Evolutionary conservation across 2,888 invertebrate genomes (phyloP).

Genomic region (Tipula confusa): DNA sequence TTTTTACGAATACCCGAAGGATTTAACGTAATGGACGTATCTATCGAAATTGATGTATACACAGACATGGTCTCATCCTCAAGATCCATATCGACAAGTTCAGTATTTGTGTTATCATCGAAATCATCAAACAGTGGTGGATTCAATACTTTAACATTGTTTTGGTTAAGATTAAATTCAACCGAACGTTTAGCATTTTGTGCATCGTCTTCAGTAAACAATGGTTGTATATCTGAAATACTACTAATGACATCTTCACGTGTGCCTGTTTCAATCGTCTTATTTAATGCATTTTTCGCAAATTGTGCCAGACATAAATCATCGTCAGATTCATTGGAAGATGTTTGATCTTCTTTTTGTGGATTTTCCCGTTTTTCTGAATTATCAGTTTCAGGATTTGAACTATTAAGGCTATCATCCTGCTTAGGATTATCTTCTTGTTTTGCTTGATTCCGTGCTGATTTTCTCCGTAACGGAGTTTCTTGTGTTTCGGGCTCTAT

Average conservation of each 20-base stretch:
- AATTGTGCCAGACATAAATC: slow-evolving; percentile 49
- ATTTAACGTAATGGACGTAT: not conserved
- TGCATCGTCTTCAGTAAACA: not conserved
- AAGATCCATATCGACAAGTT: slow-evolving; percentile 49
- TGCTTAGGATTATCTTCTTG: not conserved
- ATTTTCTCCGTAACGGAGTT: not conserved
- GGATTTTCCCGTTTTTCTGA: not conserved
- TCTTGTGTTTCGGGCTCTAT: not conserved
- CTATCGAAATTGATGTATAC: not conserved
- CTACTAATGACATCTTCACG: not conserved
- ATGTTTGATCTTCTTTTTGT: slow-evolving; percentile 26
- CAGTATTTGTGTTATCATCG: slow-evolving; percentile 48
- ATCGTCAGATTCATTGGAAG: slow-evolving; percentile 36
- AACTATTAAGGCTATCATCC: not conserved
- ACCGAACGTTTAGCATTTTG: not conserved
- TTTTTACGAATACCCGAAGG: slow-evolving; percentile 34
- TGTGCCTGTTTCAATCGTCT: slow-evolving; percentile 33
- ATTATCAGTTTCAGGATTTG: not conserved
- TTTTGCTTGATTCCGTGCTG: not conserved
- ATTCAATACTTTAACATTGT: not conserved
- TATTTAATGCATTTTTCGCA: slow-evolving; percentile 48
- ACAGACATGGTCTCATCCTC: slow-evolving; percentile 45
- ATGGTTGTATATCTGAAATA: not conserved
- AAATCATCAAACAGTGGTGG: not conserved
- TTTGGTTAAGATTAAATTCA: not conserved